Percentiles rank a stretch among this genome's conserved stretches.
These are phyloP conservation scores for Sinonovacula constricta DNA, from an alignment of 1,140 invertebrate species.

Conservation along the genomic window DNA sequence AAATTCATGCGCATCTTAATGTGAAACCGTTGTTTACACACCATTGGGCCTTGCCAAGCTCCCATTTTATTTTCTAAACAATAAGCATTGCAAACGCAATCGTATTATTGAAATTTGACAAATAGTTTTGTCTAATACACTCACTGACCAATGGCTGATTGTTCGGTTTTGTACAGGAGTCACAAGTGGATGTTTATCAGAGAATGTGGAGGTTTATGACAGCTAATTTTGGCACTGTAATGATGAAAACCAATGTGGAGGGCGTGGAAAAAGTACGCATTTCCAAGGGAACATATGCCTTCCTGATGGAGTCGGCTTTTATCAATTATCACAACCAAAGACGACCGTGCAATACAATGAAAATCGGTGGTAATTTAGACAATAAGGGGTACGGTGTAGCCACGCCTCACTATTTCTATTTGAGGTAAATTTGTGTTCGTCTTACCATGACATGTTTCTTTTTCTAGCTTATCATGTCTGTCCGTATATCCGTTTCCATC, in stretches of 20 bases:
- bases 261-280: slow-evolving; percentile 84
- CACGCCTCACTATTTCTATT: slow-evolving; percentile 91
- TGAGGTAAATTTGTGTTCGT: slow-evolving; percentile 80
- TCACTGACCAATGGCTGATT: too few species aligned
- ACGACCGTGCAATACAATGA: slow-evolving; percentile 94
- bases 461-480: not conserved
- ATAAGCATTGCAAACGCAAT: too few species aligned
- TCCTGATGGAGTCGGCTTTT: slow-evolving; percentile 76
- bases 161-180: slow-evolving; percentile 83
- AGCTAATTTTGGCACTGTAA: slow-evolving; percentile 84
- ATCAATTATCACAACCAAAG: slow-evolving; percentile 76
- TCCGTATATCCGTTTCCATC: not conserved
- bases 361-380: too few species aligned
- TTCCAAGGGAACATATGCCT: slow-evolving; percentile 82
- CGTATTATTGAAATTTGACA: too few species aligned
- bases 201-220: slow-evolving; percentile 97
- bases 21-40: too few species aligned
- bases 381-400: slow-evolving; percentile 97
- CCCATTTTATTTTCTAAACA: too few species aligned
- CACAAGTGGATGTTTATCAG: slow-evolving; percentile 91
- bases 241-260: slow-evolving; percentile 87
- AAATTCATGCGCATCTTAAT: too few species aligned
- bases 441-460: not conserved
- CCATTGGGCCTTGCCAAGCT: too few species aligned
- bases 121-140: too few species aligned